Percentiles rank a stretch among this genome's conserved stretches.
Conservation (phyloP, 2,113 vertebrate genomes). For the Menura novaehollandiae region DNA sequence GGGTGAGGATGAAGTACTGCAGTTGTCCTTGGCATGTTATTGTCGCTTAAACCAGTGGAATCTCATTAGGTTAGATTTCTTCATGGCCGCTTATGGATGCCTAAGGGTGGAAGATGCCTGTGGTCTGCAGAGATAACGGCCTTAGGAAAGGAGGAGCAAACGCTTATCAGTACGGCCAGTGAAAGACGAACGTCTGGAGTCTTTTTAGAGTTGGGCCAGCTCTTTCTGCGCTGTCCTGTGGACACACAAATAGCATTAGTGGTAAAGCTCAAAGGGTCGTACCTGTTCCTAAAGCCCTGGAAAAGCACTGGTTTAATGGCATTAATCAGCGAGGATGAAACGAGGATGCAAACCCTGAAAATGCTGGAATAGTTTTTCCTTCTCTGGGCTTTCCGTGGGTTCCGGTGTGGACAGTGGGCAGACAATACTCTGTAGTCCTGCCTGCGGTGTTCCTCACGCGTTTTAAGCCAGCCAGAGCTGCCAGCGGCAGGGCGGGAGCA, state of each 20-base stretch:
- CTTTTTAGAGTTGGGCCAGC: background rate
- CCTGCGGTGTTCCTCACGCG: background rate
- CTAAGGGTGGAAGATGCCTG: background rate
- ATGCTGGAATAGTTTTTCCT: background rate
- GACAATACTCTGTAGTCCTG: background rate
- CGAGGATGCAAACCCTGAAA: background rate
- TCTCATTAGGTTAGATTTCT: constrained; percentile 11
- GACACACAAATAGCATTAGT: background rate
- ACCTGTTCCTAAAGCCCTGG: background rate
- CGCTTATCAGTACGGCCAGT: background rate
- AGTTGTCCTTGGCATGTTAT: background rate
- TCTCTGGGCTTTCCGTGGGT: background rate
- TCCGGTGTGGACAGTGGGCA: background rate
- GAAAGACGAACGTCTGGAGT: background rate
- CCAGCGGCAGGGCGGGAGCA: background rate
- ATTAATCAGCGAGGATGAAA: background rate
- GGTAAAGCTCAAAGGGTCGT: background rate
- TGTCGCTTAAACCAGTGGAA: background rate
- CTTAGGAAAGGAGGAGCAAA: background rate
- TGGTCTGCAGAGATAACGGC: constrained; percentile 26
- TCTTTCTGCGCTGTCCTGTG: background rate
- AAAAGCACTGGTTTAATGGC: background rate
- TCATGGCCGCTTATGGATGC: background rate
- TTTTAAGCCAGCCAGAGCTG: rapidly evolving
- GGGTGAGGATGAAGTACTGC: background rate